Percentiles rank a stretch among this genome's conserved stretches.
Conservation (phyloP, 2,113 vertebrate species). For the Ondatra zibethicus region DNA sequence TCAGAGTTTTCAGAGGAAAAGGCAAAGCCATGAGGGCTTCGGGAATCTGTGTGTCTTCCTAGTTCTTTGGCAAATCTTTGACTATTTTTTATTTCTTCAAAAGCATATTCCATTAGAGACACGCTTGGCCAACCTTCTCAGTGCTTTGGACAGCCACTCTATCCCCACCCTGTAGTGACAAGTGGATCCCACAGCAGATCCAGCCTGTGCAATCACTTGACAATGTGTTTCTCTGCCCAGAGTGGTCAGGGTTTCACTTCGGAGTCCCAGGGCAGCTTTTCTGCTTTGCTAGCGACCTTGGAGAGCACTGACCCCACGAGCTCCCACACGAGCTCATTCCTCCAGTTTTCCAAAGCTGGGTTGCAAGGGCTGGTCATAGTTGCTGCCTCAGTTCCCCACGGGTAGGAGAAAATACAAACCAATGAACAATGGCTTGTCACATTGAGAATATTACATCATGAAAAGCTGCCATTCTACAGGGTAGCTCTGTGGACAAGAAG, state of each 20-base stretch:
- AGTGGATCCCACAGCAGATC: neutral
- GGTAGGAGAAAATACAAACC: neutral
- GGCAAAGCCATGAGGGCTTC: neutral
- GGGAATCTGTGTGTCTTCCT: constrained; percentile 6
- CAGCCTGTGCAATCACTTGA: neutral
- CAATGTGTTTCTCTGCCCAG: neutral
- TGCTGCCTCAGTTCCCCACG: neutral
- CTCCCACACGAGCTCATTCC: neutral
- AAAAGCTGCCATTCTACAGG: neutral
- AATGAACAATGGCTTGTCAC: neutral
- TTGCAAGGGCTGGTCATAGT: neutral
- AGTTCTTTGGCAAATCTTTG: neutral
- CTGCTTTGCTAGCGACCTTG: neutral
- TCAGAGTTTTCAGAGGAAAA: constrained; percentile 27
- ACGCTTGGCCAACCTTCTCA: neutral
- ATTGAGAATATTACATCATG: neutral
- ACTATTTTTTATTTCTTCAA: constrained; percentile 7
- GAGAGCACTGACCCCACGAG: neutral
- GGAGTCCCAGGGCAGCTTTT: neutral
- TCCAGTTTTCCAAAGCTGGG: neutral
- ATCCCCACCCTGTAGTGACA: too few relatives aligned
- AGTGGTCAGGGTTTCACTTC: neutral
- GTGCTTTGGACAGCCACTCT: neutral
- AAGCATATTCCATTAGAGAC: neutral
- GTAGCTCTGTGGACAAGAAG: neutral